These are phyloP conservation scores for Antheraea yamamai DNA, from an alignment of 2,888 invertebrate species.

Conservation along the genomic window DNA sequence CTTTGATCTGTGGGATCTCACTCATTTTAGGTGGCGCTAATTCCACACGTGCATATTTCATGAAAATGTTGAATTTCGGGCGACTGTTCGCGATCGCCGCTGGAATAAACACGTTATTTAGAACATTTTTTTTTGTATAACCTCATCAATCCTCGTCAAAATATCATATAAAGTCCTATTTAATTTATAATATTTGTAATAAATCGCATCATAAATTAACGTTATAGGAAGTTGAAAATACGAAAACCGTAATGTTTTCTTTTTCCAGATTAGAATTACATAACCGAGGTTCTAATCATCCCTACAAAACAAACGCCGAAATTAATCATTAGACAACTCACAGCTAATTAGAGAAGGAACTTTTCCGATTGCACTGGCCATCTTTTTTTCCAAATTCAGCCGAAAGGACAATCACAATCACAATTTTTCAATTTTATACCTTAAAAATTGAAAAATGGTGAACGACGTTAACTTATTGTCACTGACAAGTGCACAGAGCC, in stretches of 20 bases:
- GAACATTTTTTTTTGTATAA: neutral
- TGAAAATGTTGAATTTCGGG: constrained; percentile 87
- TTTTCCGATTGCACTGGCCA: constrained; percentile 71
- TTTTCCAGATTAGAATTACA: constrained; percentile 54
- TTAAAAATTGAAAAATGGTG: constrained; percentile 28
- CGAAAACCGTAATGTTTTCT: too few species aligned
- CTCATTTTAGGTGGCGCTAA: constrained; percentile 93
- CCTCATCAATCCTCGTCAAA: neutral
- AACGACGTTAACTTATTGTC: constrained; percentile 21
- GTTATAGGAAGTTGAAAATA: neutral
- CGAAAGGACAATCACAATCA: constrained; percentile 44
- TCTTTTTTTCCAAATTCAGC: constrained; percentile 60
- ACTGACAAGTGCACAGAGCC: constrained; percentile 30
- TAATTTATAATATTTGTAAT: neutral
- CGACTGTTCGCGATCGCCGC: constrained; percentile 83
- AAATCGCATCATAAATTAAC: neutral
- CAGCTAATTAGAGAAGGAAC: constrained; percentile 63
- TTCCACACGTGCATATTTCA: constrained; percentile 97
- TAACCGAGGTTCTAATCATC: constrained; percentile 44
- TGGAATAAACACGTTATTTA: constrained; percentile 53
- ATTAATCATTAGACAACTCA: constrained; percentile 50
- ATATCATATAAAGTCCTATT: neutral
- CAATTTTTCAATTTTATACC: constrained; percentile 52
- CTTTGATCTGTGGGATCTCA: constrained; percentile 92
- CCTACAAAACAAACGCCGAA: constrained; percentile 24